phyloP scores from a whole-genome alignment of 2,888 invertebrate genomes.

The Dynastes tityus region DNA sequence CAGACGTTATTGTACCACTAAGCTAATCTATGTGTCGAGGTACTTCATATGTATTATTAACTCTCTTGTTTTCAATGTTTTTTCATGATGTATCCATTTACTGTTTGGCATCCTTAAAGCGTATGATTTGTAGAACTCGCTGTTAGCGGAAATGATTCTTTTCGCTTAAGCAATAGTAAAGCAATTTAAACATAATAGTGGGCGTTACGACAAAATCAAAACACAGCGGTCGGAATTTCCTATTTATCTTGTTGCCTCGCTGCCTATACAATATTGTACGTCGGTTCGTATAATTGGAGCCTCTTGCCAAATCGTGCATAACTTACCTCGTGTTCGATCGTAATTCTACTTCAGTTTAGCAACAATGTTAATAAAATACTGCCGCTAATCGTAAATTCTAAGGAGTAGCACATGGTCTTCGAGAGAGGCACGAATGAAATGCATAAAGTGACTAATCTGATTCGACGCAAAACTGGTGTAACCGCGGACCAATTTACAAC shows the following conservation, averaged over 20 bases:
- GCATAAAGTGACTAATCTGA: constrained; percentile 23
- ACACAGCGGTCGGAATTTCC: constrained; percentile 12
- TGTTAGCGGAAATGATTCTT: no score
- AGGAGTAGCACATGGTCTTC: constrained; percentile 8
- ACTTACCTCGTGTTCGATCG: constrained; percentile 18
- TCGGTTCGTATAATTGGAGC: neutral
- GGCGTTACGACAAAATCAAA: no score
- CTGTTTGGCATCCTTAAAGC: no score
- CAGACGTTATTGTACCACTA: no score
- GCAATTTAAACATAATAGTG: no score
- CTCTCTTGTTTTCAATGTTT: neutral
- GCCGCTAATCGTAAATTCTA: constrained; percentile 17
- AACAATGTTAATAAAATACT: constrained; percentile 32
- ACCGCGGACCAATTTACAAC: constrained; percentile 25
- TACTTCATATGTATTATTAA: no score
- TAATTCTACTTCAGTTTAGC: constrained; percentile 27
- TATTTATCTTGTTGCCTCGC: constrained; percentile 3
- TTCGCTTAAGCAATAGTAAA: no score
- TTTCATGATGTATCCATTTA: no score
- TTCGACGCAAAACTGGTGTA: constrained; percentile 26
- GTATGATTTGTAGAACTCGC: no score
- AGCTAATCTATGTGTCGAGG: neutral
- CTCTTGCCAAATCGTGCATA: constrained; percentile 21
- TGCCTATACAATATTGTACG: neutral
- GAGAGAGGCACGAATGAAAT: constrained; percentile 17